These are phyloP conservation scores for Parnassius smintheus DNA, from an alignment of 2,888 invertebrate species.

Conservation along the genomic window DNA sequence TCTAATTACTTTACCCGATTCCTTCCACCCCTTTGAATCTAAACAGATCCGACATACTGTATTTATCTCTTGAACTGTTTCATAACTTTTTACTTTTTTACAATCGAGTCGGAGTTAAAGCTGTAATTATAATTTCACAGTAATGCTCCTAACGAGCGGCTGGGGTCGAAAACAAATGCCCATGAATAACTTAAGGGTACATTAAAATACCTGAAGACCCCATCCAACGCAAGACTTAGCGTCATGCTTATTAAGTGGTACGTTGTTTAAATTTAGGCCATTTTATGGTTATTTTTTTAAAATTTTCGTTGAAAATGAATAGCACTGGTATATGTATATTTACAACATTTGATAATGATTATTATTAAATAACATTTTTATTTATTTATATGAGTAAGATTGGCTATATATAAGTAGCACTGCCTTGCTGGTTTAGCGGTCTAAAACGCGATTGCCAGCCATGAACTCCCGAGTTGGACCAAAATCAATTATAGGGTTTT, in stretches of 20 bases:
- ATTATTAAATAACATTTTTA: no score
- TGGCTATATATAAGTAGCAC: no score
- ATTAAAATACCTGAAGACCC: constrained; percentile 24
- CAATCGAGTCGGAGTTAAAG: constrained; percentile 4
- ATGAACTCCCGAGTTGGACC: no score
- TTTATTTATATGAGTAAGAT: no score
- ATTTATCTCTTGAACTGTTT: neutral
- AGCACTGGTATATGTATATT: neutral
- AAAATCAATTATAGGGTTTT: no score
- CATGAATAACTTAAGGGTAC: constrained; percentile 28
- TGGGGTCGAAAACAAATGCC: constrained; percentile 29
- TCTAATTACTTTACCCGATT: neutral
- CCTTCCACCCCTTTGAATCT: constrained; percentile 10
- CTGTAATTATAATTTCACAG: constrained; percentile 56
- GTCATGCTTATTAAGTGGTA: constrained; percentile 15
- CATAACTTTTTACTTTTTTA: constrained; percentile 12
- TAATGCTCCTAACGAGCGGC: constrained; percentile 37
- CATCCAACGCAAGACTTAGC: constrained; percentile 3
- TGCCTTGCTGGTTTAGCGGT: no score
- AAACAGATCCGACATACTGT: neutral
- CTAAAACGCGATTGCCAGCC: no score
- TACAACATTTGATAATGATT: no score
- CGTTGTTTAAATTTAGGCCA: neutral
- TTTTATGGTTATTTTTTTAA: constrained; percentile 14
- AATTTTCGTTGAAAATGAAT: no score